phyloP scores from a whole-genome alignment of 2,888 invertebrate genomes.

The Seladonia tumulorum region DNA sequence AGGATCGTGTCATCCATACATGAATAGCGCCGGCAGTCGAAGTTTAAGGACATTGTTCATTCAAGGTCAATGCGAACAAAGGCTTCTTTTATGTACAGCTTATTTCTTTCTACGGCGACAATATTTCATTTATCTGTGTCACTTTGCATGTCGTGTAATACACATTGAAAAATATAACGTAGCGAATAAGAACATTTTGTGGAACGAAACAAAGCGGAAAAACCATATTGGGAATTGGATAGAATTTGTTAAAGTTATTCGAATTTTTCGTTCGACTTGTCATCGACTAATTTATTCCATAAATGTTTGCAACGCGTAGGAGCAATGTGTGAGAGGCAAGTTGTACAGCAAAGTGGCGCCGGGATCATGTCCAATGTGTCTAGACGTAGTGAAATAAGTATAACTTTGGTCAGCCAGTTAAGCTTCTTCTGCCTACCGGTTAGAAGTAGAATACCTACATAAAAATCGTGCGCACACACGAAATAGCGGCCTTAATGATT shows the following conservation, averaged over 20 bases:
- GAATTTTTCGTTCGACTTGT: background rate
- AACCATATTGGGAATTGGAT: background rate
- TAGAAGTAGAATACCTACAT: constrained; percentile 17
- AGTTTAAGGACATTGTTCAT: background rate
- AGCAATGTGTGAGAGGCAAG: background rate
- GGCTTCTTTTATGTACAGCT: background rate
- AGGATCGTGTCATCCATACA: background rate
- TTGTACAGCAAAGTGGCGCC: background rate
- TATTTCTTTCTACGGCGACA: background rate
- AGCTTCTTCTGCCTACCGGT: constrained; percentile 4
- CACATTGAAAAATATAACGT: background rate
- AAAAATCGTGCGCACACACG: constrained; percentile 67
- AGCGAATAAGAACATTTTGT: background rate
- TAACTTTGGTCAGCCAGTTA: background rate
- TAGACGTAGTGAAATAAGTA: background rate
- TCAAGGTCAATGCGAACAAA: background rate
- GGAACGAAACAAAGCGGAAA: background rate
- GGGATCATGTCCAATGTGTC: background rate
- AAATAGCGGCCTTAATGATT: constrained; percentile 72
- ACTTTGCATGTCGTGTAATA: background rate
- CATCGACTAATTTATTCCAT: background rate
- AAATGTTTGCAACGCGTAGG: background rate
- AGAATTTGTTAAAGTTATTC: background rate
- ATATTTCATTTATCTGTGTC: background rate
- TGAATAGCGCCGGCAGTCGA: background rate